phyloP scores from a whole-genome alignment of 2,888 invertebrate species.

The Brachyopa scutellaris region DNA sequence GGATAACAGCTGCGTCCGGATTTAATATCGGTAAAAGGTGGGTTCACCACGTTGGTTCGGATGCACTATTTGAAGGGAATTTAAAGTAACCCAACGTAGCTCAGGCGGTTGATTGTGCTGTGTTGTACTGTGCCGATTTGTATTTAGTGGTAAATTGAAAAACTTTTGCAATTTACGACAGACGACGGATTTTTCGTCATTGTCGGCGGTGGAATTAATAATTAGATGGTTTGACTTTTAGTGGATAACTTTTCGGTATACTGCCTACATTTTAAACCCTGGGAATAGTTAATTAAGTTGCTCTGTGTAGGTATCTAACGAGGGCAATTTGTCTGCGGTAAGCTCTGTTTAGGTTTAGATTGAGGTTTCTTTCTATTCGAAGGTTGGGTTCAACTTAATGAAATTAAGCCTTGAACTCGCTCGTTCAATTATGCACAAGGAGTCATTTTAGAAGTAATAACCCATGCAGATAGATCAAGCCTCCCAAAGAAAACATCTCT shows the following conservation, averaged over 20 bases:
- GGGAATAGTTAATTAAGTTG: too few species aligned
- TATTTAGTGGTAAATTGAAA: slow-evolving; percentile 54
- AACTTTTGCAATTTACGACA: slow-evolving; percentile 68
- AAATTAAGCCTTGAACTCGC: too few species aligned
- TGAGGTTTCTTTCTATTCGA: too few species aligned
- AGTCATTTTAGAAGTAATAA: too few species aligned
- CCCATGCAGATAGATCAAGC: too few species aligned
- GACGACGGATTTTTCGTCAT: slow-evolving; percentile 62
- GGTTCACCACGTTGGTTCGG: slow-evolving; percentile 30
- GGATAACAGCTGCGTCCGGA: slow-evolving; percentile 30
- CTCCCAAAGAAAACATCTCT: too few species aligned
- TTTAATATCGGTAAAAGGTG: slow-evolving; percentile 27
- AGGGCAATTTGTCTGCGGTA: too few species aligned
- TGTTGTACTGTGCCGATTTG: background rate
- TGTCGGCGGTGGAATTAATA: slow-evolving; percentile 52
- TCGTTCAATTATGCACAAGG: too few species aligned
- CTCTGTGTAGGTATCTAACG: too few species aligned
- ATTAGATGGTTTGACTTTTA: slow-evolving; percentile 39
- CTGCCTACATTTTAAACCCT: too few species aligned
- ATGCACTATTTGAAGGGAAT: slow-evolving; percentile 45
- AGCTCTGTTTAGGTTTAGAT: too few species aligned
- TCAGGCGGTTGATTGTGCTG: slow-evolving; percentile 19
- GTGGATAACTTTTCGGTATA: slow-evolving; percentile 15
- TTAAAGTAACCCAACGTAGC: slow-evolving; percentile 8
- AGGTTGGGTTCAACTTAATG: too few species aligned